phyloP scores from a whole-genome alignment of 2,888 invertebrate species.

The Sycophila texana region DNA sequence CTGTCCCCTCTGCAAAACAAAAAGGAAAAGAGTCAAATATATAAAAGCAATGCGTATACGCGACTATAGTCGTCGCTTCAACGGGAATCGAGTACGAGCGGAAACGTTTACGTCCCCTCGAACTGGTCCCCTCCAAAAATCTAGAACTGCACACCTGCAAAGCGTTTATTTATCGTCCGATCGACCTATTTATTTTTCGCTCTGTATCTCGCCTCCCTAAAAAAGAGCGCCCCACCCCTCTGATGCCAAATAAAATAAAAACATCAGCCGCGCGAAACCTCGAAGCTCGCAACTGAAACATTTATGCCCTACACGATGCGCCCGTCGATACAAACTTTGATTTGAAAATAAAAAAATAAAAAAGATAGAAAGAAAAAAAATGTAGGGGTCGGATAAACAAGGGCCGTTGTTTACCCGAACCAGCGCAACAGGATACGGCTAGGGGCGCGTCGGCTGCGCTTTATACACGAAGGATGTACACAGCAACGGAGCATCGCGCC shows the following conservation, averaged over 20 bases:
- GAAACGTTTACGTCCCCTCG: background rate
- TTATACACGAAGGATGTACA: background rate
- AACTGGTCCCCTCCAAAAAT: background rate
- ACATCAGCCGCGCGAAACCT: background rate
- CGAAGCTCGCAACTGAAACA: background rate
- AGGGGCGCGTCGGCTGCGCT: background rate
- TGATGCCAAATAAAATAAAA: too few species aligned
- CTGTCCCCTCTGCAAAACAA: too few species aligned
- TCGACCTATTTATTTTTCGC: constrained; percentile 3
- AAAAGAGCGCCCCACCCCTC: background rate
- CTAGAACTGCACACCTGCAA: background rate
- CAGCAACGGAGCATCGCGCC: too few species aligned
- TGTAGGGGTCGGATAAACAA: background rate
- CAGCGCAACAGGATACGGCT: background rate
- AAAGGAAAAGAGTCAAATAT: too few species aligned
- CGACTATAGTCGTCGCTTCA: too few species aligned
- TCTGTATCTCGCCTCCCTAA: background rate
- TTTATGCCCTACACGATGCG: background rate
- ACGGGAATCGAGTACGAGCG: too few species aligned
- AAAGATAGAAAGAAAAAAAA: background rate
- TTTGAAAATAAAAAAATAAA: background rate
- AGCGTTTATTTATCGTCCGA: constrained; percentile 5
- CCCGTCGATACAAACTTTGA: background rate
- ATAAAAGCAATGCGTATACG: too few species aligned
- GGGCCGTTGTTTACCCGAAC: background rate